Evolutionary conservation across 2,113 vertebrate genomes (phyloP).

Genomic region (western clawed frog (Xenopus tropicalis)): UCB_Xtro_10.0 CM004452.2:36921501-36922000

Average conservation of each 20-base stretch:
- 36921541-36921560: conserved; percentile 8
- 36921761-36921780: conserved; percentile 26
- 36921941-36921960: no score
- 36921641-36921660: conserved; percentile 47
- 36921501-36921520: conserved; percentile 7
- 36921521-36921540: not conserved
- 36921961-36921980: no score
- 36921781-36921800: conserved; percentile 3
- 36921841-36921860: not conserved
- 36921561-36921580: conserved; percentile 25
- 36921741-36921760: conserved; percentile 34
- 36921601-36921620: conserved; percentile 36
- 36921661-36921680: conserved; percentile 45
- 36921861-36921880: not conserved
- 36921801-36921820: not conserved
- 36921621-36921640: conserved; percentile 37
- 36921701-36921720: conserved; percentile 24
- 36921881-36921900: not conserved
- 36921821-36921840: conserved; percentile 3
- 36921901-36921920: no score
- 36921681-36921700: conserved; percentile 47
- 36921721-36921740: conserved; percentile 48
- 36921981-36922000: no score
- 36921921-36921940: no score
- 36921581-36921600: conserved; percentile 41